Evolutionary conservation across 2,797 vertebrate species (phyloP), one percentile per base, ranked within the genome.

Genomic region (Knipowitschia caucasica): DNA sequence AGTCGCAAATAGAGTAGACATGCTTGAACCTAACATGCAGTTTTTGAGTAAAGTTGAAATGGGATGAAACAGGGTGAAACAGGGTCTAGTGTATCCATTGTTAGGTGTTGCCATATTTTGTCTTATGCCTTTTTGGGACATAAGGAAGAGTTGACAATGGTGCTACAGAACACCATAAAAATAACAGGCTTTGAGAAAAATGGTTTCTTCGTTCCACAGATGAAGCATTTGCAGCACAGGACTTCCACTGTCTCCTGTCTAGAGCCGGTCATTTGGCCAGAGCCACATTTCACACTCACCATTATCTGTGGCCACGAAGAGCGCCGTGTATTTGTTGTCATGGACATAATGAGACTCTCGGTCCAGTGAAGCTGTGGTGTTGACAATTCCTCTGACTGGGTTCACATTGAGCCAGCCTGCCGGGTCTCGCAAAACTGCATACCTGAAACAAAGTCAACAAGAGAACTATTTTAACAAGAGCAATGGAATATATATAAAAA

Each of bases 401-500:
- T 94, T 93, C 66, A 98, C 95, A 30, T 89, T 93, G 63, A 99
- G 86, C 96, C 96, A 99, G 29, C 91, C 91, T 8, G 94, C 95
- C 0, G 93, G 95, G 80, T 99, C 96, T 82, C 86, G 90, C 78
- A 93, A 85, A 51, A 95, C 72, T 0, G 94, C 92, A 50, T 94
- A 99, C 81, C 96, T 99, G 70, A 1, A 61, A 61, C 9, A 59
- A 45, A 60, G 26, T 20, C 1, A n/a, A 53, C 27, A 15, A 25
- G 12, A 34, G 12, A 34, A 33, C 20, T 33, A 15, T 14, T 33
- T 49, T 49, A 49, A 43, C 21, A 43, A 43, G 20, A 5, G 40
- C 40, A 25, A n/a, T n/a, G n/a, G n/a, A n/a, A n/a, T n/a, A n/a
- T n/a, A n/a, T n/a, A n/a, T n/a, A n/a, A n/a, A n/a, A n/a, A n/a